Base-by-base conservation (phyloP, 2,888 invertebrate species). In the Parnassius orleans region DNA sequence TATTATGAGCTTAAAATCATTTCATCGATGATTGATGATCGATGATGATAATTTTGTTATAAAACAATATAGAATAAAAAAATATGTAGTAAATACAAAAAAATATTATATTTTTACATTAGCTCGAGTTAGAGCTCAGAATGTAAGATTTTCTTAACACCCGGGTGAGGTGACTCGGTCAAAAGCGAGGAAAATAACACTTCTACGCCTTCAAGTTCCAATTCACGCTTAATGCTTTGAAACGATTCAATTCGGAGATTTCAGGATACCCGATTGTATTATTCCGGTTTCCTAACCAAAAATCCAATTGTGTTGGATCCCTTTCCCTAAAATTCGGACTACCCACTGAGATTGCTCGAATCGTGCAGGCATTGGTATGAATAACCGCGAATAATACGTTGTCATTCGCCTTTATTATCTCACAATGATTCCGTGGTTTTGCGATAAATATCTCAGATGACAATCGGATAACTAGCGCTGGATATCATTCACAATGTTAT, bases 321-420 rank as follows among this genome's bases (percentile, higher is more conserved):
- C 83, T 87, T 87, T 86, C 78, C 83, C 75, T 83, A 84, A 84
- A 86, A 87, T 79, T 81, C 69, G 80, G 78, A 83, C 80, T 83
- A 33, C 89, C 90, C 86, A 88, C 87, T 81, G 90, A 84, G 90
- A 90, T 91, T 89, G 88, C 81, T 79, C 80, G 80, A 87, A 86
- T 88, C 84, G 85, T 80, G 81, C 82, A 72, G 68, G 69, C 73
- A 66, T 67, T 64, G 11, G 83, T 85, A 90, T 88, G 87, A 88
- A 90, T 88, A 86, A 83, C 84, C 81, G 79, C 83, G 80, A 90
- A 91, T 90, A 90, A 90, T 91, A 89, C 90, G 77, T 83, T 90
- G 91, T 91, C 91, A 91, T 91, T 83, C 85, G 81, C 81, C 85
- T 87, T 90, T 91, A 91, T 91, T 89, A 91, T 89, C 87, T 89